phyloP scores from a whole-genome alignment of 1,140 invertebrate species.

The Physella acuta region DNA sequence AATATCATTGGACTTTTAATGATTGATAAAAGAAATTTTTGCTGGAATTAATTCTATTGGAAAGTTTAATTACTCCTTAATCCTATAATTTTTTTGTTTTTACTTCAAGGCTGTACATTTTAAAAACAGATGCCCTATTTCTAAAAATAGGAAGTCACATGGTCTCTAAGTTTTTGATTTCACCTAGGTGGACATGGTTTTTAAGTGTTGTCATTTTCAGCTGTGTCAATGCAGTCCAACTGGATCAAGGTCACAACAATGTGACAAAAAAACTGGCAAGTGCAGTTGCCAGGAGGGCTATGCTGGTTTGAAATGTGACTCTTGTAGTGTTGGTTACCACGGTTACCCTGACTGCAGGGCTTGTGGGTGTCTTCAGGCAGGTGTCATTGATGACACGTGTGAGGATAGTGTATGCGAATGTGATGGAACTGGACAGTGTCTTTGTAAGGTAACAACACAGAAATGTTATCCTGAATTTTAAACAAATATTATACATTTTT shows the following conservation, averaged over 20 bases:
- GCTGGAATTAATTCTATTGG: too few relatives aligned
- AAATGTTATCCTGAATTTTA: background rate
- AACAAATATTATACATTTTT: background rate
- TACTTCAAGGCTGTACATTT: too few relatives aligned
- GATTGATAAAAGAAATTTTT: too few relatives aligned
- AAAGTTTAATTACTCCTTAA: too few relatives aligned
- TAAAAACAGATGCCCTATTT: too few relatives aligned
- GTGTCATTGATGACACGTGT: constrained; percentile 64
- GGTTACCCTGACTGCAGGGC: constrained; percentile 83
- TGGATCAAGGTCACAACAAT: constrained; percentile 74
- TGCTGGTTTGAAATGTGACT: constrained; percentile 85
- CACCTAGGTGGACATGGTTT: too few relatives aligned
- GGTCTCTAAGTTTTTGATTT: too few relatives aligned
- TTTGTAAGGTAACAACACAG: constrained; percentile 80
- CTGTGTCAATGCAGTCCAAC: constrained; percentile 70
- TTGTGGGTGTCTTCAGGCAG: constrained; percentile 85
- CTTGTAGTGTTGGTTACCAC: constrained; percentile 72
- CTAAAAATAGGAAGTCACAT: too few relatives aligned
- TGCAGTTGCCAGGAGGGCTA: constrained; percentile 89
- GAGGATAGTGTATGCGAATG: constrained; percentile 70
- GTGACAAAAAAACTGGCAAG: constrained; percentile 77
- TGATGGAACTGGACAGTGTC: constrained; percentile 81
- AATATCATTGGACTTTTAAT: too few relatives aligned
- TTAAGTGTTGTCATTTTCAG: constrained; percentile 71
- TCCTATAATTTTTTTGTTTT: too few relatives aligned